These are phyloP conservation scores for Carapus acus DNA, from an alignment of 2,797 vertebrate species.

Conservation along the genomic window DNA sequence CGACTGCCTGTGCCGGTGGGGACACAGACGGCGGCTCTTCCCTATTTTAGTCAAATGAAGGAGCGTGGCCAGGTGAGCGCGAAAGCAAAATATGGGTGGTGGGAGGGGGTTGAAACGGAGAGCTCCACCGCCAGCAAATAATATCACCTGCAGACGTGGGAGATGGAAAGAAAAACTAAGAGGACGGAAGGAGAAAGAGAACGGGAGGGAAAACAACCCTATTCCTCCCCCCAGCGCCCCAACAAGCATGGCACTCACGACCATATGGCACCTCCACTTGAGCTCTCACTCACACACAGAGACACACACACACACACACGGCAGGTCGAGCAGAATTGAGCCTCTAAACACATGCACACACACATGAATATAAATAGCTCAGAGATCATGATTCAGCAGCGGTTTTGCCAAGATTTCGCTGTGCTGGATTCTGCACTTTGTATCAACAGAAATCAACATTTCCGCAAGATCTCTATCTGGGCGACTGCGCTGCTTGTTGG, in stretches of 20 bases:
- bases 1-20: conserved; percentile 31
- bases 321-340: conserved; percentile 3
- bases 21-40: conserved; percentile 44
- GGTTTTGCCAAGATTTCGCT: background rate
- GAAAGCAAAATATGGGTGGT: conserved; percentile 1
- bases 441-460: too few relatives aligned
- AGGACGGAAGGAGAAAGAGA: conserved; percentile 23
- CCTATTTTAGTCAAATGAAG: conserved; percentile 72
- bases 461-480: too few relatives aligned
- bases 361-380: background rate
- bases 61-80: conserved; percentile 45
- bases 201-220: conserved; percentile 39
- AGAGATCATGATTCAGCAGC: background rate
- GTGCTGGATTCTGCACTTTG: background rate
- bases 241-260: conserved; percentile 36
- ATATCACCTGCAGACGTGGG: conserved; percentile 38
- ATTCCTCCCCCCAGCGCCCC: conserved; percentile 44
- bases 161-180: conserved; percentile 23
- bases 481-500: background rate
- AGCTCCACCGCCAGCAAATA: conserved; percentile 15
- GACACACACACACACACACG: background rate
- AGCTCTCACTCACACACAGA: too few relatives aligned
- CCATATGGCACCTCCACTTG: conserved; percentile 55
- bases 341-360: background rate
- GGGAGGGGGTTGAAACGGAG: conserved; percentile 5